Evolutionary conservation across 2,888 invertebrate species (phyloP).

Genomic region (Sycophila texana): DNA sequence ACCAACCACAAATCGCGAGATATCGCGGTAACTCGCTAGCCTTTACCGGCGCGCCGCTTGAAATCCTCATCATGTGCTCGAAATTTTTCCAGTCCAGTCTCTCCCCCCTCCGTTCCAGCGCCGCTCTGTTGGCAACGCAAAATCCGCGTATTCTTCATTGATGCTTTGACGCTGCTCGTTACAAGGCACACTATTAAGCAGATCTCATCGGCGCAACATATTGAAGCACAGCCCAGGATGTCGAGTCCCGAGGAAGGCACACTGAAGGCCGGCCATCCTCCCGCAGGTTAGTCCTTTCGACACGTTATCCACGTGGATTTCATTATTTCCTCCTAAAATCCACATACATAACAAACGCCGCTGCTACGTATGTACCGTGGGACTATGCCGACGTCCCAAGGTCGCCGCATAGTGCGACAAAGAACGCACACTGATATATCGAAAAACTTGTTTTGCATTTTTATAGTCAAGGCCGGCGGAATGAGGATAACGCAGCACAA

Average conservation of each 20-base stretch:
- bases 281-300: slow-evolving; percentile 83
- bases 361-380: too few species aligned
- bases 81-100: slow-evolving; percentile 23
- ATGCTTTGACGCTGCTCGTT: slow-evolving; percentile 15
- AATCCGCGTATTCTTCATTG: slow-evolving; percentile 26
- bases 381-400: slow-evolving; percentile 30
- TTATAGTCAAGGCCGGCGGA: slow-evolving; percentile 91
- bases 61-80: background rate
- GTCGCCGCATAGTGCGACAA: slow-evolving; percentile 28
- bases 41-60: slow-evolving; percentile 2
- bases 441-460: slow-evolving; percentile 51
- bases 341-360: too few species aligned
- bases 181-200: background rate
- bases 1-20: too few species aligned
- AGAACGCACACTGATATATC: slow-evolving; percentile 22
- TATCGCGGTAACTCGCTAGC: too few species aligned
- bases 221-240: slow-evolving; percentile 68
- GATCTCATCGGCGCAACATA: slow-evolving; percentile 39
- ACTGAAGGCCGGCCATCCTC: slow-evolving; percentile 91
- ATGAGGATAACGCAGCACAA: slow-evolving; percentile 95
- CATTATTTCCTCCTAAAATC: too few species aligned
- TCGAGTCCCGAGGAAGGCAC: slow-evolving; percentile 81
- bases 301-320: too few species aligned
- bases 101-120: background rate
- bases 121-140: slow-evolving; percentile 41